Evolutionary conservation across 1,140 invertebrate genomes (phyloP).

Genomic region (Bombyx mandarina): DNA sequence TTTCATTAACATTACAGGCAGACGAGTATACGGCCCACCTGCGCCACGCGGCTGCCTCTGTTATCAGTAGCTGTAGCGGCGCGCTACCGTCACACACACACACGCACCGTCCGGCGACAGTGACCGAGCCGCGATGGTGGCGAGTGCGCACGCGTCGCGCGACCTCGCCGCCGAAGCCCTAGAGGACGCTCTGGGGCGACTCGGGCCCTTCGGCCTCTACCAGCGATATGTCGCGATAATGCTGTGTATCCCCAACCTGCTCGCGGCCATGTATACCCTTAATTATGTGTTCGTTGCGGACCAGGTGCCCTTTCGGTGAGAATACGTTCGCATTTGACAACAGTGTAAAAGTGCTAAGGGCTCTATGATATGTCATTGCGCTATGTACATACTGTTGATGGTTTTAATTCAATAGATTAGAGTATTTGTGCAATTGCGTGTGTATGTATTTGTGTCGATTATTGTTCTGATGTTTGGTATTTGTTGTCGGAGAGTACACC

Average conservation of each 20-base stretch:
- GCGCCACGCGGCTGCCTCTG: too few relatives aligned
- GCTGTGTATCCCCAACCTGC: slow-evolving; percentile 66
- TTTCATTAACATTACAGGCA: too few relatives aligned
- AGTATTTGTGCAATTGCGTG: too few relatives aligned
- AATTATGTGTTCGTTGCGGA: slow-evolving; percentile 72
- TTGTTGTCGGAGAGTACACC: too few relatives aligned
- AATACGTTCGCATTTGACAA: not conserved
- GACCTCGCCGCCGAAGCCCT: slow-evolving; percentile 22
- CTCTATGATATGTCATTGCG: too few relatives aligned
- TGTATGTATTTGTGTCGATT: too few relatives aligned
- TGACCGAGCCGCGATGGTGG: not conserved
- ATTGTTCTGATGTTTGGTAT: too few relatives aligned
- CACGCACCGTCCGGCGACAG: slow-evolving; percentile 4
- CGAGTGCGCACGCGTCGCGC: slow-evolving; percentile 6
- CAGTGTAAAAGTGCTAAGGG: too few relatives aligned
- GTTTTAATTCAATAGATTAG: too few relatives aligned
- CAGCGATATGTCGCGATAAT: slow-evolving; percentile 66
- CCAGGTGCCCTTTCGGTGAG: slow-evolving; percentile 69
- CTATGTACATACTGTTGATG: too few relatives aligned
- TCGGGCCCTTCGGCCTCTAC: slow-evolving; percentile 68
- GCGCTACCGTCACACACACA: slow-evolving; percentile 13
- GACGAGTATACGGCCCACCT: too few relatives aligned
- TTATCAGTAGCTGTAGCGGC: not conserved
- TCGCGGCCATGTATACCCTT: slow-evolving; percentile 67
- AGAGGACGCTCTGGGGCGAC: slow-evolving; percentile 34